A percentile compares a stretch with the other conserved stretches of the same genome.
These are phyloP conservation scores for Agapostemon virescens DNA, from an alignment of 2,888 invertebrate genomes.

Conservation along the genomic window DNA sequence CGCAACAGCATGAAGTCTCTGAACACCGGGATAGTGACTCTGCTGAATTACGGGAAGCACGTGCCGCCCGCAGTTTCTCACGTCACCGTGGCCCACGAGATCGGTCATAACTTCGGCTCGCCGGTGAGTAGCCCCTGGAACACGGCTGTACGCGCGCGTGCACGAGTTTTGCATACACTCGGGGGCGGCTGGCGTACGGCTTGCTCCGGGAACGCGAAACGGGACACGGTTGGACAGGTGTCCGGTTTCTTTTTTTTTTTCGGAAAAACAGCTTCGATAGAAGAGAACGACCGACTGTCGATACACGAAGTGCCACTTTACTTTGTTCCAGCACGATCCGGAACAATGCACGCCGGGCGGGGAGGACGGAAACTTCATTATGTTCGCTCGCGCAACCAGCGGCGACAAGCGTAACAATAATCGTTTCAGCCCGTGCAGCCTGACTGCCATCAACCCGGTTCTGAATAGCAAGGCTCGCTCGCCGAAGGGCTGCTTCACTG, in stretches of 20 bases:
- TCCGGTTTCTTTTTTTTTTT: not conserved
- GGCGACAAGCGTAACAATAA: slow-evolving; percentile 99
- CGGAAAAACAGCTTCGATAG: slow-evolving; percentile 6
- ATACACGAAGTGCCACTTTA: slow-evolving; percentile 45
- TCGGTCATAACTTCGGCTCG: slow-evolving; percentile 99
- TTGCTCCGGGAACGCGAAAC: not conserved
- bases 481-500: slow-evolving; percentile 94
- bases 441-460: slow-evolving; percentile 95
- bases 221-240: not conserved
- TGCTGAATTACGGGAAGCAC: slow-evolving; percentile 98
- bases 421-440: slow-evolving; percentile 94
- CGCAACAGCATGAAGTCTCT: slow-evolving; percentile 95
- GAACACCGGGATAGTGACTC: slow-evolving; percentile 98
- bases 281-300: slow-evolving; percentile 34
- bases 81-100: slow-evolving; percentile 98
- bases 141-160: not conserved
- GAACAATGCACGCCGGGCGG: slow-evolving; percentile 96
- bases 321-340: slow-evolving; percentile 90
- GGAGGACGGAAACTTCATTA: slow-evolving; percentile 98
- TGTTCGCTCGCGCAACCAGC: slow-evolving; percentile 99
- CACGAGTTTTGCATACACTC: slow-evolving; percentile 1
- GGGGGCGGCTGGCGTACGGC: not conserved
- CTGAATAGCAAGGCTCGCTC: slow-evolving; percentile 95
- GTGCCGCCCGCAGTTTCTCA: slow-evolving; percentile 99
- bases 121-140: slow-evolving; percentile 85